A percentile compares a stretch with the other conserved stretches of the same genome.
Evolutionary conservation across 1,140 invertebrate species (phyloP).

Genomic region (Lucilia cuprina): DNA sequence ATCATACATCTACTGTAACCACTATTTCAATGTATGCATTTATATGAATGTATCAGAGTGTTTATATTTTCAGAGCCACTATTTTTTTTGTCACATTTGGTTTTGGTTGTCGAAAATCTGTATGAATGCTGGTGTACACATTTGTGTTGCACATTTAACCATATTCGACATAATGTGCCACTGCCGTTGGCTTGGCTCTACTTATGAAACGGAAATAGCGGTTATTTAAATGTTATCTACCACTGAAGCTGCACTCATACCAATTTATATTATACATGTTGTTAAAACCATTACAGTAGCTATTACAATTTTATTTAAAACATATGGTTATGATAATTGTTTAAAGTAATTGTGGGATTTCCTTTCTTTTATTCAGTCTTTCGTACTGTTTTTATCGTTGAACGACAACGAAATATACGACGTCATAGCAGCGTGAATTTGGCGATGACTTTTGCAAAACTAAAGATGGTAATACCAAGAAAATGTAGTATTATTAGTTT

Average conservation of each 20-base stretch:
- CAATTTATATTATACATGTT: neutral
- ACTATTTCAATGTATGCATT: neutral
- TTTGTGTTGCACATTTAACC: slow-evolving; percentile 1
- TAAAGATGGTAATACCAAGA: too few relatives aligned
- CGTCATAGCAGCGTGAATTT: too few relatives aligned
- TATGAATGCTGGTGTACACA: neutral
- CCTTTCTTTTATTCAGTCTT: neutral
- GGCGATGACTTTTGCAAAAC: too few relatives aligned
- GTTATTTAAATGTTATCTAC: slow-evolving; percentile 15
- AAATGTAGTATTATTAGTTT: too few relatives aligned
- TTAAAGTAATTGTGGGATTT: slow-evolving; percentile 12
- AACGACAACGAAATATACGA: too few relatives aligned
- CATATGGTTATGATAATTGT: slow-evolving; percentile 17
- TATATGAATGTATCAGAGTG: neutral
- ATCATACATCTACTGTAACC: too few relatives aligned
- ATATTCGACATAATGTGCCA: neutral
- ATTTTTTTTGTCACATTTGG: slow-evolving; percentile 13
- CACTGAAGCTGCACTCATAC: neutral
- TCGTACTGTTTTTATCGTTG: too few relatives aligned
- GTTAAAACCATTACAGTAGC: neutral
- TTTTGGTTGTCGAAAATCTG: neutral
- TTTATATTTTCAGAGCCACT: neutral
- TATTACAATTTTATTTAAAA: neutral
- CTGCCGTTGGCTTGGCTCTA: neutral
- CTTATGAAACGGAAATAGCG: slow-evolving; percentile 6